These are phyloP conservation scores for Isichthys henryi DNA, from an alignment of 2,113 vertebrate genomes.

Conservation along the genomic window DNA sequence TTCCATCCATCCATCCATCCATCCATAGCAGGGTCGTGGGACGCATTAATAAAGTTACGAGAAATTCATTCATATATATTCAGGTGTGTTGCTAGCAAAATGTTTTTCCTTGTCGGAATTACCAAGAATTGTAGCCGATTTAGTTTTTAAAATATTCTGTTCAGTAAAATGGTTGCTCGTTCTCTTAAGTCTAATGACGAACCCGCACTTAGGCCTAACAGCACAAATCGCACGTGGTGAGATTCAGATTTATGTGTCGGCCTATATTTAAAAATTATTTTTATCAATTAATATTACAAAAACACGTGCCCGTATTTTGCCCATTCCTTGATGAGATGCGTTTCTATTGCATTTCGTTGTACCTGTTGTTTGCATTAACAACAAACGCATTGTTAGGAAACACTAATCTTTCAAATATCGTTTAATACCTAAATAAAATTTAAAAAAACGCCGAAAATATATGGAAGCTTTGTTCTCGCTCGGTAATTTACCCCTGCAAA, in stretches of 20 bases:
- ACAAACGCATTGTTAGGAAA: neutral
- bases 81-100: neutral
- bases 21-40: neutral
- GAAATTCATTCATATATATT: neutral
- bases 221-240: neutral
- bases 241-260: conserved; percentile 32
- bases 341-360: neutral
- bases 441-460: neutral
- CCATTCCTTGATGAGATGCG: neutral
- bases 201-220: neutral
- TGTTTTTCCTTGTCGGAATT: neutral
- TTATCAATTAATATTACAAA: neutral
- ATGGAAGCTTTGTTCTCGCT: neutral
- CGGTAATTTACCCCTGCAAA: neutral
- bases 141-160: neutral
- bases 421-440: neutral
- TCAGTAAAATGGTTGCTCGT: neutral
- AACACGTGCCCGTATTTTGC: neutral
- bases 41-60: neutral
- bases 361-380: neutral
- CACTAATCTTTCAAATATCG: neutral
- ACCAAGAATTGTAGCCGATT: neutral
- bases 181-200: neutral
- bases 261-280: conserved; percentile 27
- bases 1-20: neutral